phyloP scores from a whole-genome alignment of 2,113 vertebrate genomes.

The Rhagologus leucostigma region DNA sequence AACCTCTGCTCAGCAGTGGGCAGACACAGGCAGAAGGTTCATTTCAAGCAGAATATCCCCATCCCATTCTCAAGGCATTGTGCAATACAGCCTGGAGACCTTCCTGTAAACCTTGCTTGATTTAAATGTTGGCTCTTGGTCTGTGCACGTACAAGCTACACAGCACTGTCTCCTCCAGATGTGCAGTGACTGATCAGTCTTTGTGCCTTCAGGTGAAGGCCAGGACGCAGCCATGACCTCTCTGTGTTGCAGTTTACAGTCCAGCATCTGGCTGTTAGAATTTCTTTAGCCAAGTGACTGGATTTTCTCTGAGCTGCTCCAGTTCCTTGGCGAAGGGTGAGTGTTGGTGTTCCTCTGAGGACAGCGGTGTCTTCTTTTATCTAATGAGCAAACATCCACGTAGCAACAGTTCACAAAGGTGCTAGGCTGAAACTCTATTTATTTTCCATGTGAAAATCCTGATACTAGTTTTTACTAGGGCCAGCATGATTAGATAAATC shows the following conservation, averaged over 20 bases:
- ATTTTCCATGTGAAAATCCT: neutral
- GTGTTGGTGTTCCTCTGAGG: neutral
- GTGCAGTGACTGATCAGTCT: neutral
- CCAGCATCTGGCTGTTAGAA: neutral
- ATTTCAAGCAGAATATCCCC: neutral
- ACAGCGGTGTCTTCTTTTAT: neutral
- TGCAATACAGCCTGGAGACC: neutral
- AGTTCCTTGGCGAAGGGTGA: neutral
- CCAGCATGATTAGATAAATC: neutral
- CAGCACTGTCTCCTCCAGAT: neutral
- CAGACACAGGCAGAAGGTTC: neutral
- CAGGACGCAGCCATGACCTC: neutral
- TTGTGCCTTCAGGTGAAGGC: neutral
- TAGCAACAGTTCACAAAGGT: neutral
- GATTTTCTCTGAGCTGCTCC: neutral
- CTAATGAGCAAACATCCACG: neutral
- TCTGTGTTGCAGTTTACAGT: neutral
- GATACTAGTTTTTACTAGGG: neutral
- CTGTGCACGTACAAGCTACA: neutral
- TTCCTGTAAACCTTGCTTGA: neutral
- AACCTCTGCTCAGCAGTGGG: slow-evolving; percentile 12
- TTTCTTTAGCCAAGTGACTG: neutral
- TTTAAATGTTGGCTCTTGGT: neutral
- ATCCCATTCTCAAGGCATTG: neutral
- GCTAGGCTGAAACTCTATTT: neutral